phyloP scores from a whole-genome alignment of 2,888 invertebrate species.

The Drosophila affinis region DNA sequence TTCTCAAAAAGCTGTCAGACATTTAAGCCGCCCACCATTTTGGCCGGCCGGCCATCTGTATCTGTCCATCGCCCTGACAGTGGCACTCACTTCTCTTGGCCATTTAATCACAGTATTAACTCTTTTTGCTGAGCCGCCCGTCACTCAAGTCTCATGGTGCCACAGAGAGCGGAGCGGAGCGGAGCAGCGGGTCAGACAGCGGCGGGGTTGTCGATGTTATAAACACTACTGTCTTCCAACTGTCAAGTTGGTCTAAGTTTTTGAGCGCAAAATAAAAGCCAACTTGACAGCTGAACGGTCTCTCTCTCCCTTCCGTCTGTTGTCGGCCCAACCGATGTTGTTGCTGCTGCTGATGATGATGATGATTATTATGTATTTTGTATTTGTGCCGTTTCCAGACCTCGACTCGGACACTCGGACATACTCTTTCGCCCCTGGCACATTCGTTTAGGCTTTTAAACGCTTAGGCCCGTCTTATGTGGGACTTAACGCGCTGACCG shows the following conservation, averaged over 20 bases:
- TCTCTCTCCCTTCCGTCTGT: slow-evolving; percentile 37
- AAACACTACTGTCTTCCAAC: slow-evolving; percentile 78
- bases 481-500: slow-evolving; percentile 72
- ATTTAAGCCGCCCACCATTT: slow-evolving; percentile 45
- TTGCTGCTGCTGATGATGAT: slow-evolving; percentile 49
- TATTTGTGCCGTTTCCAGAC: slow-evolving; percentile 52
- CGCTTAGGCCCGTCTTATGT: slow-evolving; percentile 76
- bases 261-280: slow-evolving; percentile 78
- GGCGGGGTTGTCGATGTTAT: slow-evolving; percentile 57
- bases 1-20: slow-evolving; percentile 33
- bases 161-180: not conserved
- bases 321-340: slow-evolving; percentile 25
- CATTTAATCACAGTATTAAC: slow-evolving; percentile 81
- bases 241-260: slow-evolving; percentile 75
- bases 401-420: slow-evolving; percentile 8
- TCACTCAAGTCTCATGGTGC: slow-evolving; percentile 73
- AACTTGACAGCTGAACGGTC: slow-evolving; percentile 72
- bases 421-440: slow-evolving; percentile 45
- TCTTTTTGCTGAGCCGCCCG: slow-evolving; percentile 80
- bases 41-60: slow-evolving; percentile 46
- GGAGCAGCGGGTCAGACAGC: slow-evolving; percentile 15
- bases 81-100: slow-evolving; percentile 70
- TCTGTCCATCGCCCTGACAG: slow-evolving; percentile 52
- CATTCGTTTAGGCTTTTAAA: slow-evolving; percentile 77
- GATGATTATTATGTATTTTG: slow-evolving; percentile 59